phyloP scores from a whole-genome alignment of 2,888 invertebrate species.

The Nomada goodeniana region DNA sequence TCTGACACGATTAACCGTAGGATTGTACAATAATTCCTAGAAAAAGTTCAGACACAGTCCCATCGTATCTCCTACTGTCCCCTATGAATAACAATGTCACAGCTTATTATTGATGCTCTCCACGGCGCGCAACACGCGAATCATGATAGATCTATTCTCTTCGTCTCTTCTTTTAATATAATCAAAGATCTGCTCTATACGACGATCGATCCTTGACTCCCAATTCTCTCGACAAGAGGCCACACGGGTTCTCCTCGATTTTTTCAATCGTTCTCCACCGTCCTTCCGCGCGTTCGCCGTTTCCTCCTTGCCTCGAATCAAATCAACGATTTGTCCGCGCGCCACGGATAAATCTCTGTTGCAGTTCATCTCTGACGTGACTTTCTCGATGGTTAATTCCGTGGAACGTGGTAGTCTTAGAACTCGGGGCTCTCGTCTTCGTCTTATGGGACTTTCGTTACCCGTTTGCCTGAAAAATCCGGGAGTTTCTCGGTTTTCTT shows the following conservation, averaged over 20 bases:
- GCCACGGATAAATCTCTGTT: conserved; percentile 30
- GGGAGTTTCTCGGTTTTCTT: too few relatives aligned
- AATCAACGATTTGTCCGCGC: conserved; percentile 24
- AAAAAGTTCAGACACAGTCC: background rate
- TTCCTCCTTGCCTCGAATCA: conserved; percentile 34
- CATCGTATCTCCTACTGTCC: background rate
- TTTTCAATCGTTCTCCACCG: conserved; percentile 50
- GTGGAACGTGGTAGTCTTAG: conserved; percentile 71
- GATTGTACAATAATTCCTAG: background rate
- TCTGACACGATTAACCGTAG: background rate
- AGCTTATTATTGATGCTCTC: conserved; percentile 75
- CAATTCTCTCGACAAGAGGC: conserved; percentile 37
- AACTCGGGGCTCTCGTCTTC: conserved; percentile 41
- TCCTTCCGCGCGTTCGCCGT: conserved; percentile 34
- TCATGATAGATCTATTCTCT: conserved; percentile 75
- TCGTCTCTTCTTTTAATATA: conserved; percentile 77
- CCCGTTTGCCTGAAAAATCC: conserved; percentile 27
- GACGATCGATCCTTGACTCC: conserved; percentile 69
- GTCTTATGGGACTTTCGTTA: conserved; percentile 25
- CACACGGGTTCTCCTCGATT: conserved; percentile 37
- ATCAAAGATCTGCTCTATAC: conserved; percentile 76
- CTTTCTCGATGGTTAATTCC: conserved; percentile 68
- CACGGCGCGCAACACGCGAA: conserved; percentile 75
- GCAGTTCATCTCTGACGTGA: conserved; percentile 45
- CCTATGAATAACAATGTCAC: conserved; percentile 4